Base-by-base conservation (phyloP, 2,797 vertebrate genomes). In the Denticeps clupeoides region DNA sequence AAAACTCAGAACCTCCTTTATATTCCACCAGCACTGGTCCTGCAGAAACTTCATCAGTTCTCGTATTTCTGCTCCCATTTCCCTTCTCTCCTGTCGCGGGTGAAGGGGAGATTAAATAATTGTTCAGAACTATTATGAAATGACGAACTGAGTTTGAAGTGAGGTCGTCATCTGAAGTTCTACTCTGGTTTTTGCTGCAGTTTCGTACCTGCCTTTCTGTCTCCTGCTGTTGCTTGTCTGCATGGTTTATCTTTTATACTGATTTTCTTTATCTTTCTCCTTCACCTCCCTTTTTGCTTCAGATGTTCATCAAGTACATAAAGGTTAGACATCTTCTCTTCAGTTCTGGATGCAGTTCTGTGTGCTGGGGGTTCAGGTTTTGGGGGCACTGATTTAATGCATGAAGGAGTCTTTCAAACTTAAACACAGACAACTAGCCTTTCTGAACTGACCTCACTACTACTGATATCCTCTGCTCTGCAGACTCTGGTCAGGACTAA, bases 281-380 rank as follows among this genome's bases (percentile, higher is more conserved):
- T 68, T 82, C 77, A 82, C 42, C 67, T 57, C 82, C 79, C 80
- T 70, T 86, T 81, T 89, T 55, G 85, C 91, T 82, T 97, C 92
- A 99, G 95, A 99, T 97, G 93, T 99, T 97, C 93, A 97, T 95
- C 93, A 97, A 97, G 80, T 97, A 97, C 89, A 91, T 99, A 85
- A 99, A 97, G 95, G 95, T 99, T 93, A 93, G 94, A 86, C 85
- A 74, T 73, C 78, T 79, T 78, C 72, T 87, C 75, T 84, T 73
- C 51, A 63, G 62, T 51, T 58, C 68, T 65, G 67, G 67, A 51
- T 83, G 70, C 53, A 60, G n/a, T n/a, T n/a, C 74, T 70, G 56
- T 73, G 65, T 65, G 55, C 26, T 46, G 31, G 31, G 64, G 74
- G 52, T 61, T 70, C n/a, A n/a, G n/a, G n/a, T n/a, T 73, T 74